Evolutionary conservation across 2,113 vertebrate genomes (phyloP), one percentile per base, ranked within the genome.

Genomic region (Coryphaenoides rupestris): DNA sequence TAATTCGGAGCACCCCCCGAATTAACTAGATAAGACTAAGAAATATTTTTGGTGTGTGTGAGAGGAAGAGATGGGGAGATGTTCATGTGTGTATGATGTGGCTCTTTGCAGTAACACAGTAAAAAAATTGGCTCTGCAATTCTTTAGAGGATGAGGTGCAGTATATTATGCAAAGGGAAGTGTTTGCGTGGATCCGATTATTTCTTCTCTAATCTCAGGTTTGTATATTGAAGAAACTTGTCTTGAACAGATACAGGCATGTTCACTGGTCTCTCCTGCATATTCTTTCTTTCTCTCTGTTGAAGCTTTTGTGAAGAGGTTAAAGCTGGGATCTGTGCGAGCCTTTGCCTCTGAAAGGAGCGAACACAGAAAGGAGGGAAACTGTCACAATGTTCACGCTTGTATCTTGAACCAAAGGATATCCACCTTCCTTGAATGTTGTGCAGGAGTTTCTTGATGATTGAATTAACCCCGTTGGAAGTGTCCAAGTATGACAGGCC

Each of bases 81-180:
- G n/a, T 12, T 63, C 54, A 4, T 63, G 60, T 16, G n/a, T n/a
- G n/a, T n/a, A n/a, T n/a, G n/a, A n/a, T n/a, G n/a, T n/a, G n/a
- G n/a, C n/a, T n/a, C n/a, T n/a, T n/a, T n/a, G n/a, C n/a, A n/a
- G n/a, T n/a, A n/a, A n/a, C n/a, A n/a, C n/a, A n/a, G n/a, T n/a
- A n/a, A n/a, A n/a, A n/a, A 69, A 10, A 16, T 24, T 19, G 4
- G 46, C 53, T 50, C 54, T 49, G 22, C 45, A 69, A 3, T 14
- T 19, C 21, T 16, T 62, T 4, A 63, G 21, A 13, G 60, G 50
- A n/a, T n/a, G n/a, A n/a, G n/a, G n/a, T 33, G n/a, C n/a, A n/a
- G n/a, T n/a, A 62, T 69, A 0, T 21, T 47, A 47, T 58, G 45
- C 5, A 63, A 33, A 1, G 55, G 68, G 12, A 54, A 70, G 2